Evolutionary conservation across 2,888 invertebrate genomes (phyloP).

Genomic region (Buathra laborator): DNA sequence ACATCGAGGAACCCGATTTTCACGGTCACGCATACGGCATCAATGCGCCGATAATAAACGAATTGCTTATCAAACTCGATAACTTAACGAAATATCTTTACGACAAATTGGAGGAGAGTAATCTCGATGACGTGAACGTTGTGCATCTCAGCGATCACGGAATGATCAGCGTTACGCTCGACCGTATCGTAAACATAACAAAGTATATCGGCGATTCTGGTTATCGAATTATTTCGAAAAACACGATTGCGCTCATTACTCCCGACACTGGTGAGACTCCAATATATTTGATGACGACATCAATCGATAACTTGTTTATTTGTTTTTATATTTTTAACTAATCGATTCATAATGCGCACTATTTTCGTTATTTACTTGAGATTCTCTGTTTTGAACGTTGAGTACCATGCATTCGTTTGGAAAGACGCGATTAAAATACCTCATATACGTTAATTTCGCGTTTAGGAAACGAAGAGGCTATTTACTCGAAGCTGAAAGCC

Average conservation of each 20-base stretch:
- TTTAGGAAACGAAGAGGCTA: constrained; percentile 85
- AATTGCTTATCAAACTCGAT: constrained; percentile 86
- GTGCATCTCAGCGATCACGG: constrained; percentile 92
- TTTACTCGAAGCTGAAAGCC: constrained; percentile 86
- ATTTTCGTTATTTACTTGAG: too few relatives aligned
- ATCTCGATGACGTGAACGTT: constrained; percentile 88
- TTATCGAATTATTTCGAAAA: constrained; percentile 86
- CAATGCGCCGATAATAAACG: constrained; percentile 83
- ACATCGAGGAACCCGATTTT: constrained; percentile 90
- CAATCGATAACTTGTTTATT: constrained; percentile 35
- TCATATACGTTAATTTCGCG: constrained; percentile 33
- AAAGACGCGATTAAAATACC: too few relatives aligned
- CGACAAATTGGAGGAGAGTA: constrained; percentile 86
- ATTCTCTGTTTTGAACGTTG: too few relatives aligned
- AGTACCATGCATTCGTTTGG: too few relatives aligned
- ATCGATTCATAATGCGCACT: too few relatives aligned
- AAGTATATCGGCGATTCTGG: constrained; percentile 85
- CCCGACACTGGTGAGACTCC: constrained; percentile 86
- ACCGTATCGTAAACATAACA: constrained; percentile 87
- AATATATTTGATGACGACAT: background rate
- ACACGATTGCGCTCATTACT: constrained; percentile 88
- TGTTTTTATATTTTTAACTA: constrained; percentile 9
- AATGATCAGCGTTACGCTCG: constrained; percentile 87
- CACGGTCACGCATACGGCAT: constrained; percentile 88
- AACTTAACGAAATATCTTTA: constrained; percentile 87